Evolutionary conservation across 2,797 vertebrate genomes (phyloP), one percentile per base, ranked within the genome.

Genomic region (Myiotriccus ornatus): DNA sequence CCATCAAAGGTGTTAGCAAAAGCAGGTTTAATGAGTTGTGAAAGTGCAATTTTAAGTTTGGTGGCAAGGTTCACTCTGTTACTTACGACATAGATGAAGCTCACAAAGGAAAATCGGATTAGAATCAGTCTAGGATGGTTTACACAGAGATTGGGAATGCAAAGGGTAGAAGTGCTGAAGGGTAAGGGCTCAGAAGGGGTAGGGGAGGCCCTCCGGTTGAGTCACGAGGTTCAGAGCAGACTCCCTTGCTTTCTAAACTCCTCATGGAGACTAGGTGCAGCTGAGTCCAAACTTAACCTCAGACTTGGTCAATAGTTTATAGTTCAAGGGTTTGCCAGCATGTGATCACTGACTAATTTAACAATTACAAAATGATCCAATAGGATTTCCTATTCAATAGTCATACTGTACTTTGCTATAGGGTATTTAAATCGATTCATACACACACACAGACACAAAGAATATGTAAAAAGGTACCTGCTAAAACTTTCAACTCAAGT

Each of bases 91-190:
- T 7, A 59, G 64, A 46, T 32, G 37, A 71, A 71, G 18, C 6
- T 64, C 52, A 59, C 12, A 32, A 46, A 71, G 25, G n/a, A 64
- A 84, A 77, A 57, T 14, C 9, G 3, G 25, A 71, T 39, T 46
- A 32, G n/a, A 70, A 57, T 70, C 24, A 52, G 20, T 64, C 28
- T 57, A 32, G 28, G 50, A 34, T 32, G 18, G 5, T 70, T 70
- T 64, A 57, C 24, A 16, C 25, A 30, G 57, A 77, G 62, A 39
- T 7, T 0, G 0, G 14, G 24, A 14, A 34, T 27, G 30, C 23
- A 77, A 22, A 84, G 18, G 37, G n/a, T 52, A 64, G 57, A 83
- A 39, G n/a, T 64, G 30, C 56, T 17, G 32, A 84, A 89, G 27
- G 23, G 27, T n/a, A 49, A 37, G 30, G 12, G 30, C 30, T 52